phyloP scores from a whole-genome alignment of 2,888 invertebrate genomes.

The Hemicrepidius hirtus region DNA sequence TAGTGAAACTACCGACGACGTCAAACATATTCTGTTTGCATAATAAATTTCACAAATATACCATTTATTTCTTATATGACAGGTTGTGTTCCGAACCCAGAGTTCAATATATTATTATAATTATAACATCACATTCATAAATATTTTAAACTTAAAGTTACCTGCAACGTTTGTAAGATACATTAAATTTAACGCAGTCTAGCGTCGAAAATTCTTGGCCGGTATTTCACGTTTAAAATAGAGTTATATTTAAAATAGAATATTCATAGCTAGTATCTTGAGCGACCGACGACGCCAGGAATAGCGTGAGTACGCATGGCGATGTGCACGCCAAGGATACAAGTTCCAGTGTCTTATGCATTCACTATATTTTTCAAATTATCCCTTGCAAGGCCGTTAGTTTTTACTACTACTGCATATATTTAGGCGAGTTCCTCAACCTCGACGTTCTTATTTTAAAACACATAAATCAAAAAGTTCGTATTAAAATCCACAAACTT shows the following conservation, averaged over 20 bases:
- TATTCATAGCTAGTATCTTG: conserved; percentile 28
- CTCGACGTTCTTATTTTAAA: background rate
- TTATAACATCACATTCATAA: conserved; percentile 18
- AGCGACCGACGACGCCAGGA: conserved; percentile 24
- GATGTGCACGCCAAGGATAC: conserved; percentile 23
- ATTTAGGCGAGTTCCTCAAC: conserved; percentile 10
- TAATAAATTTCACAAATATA: conserved; percentile 4
- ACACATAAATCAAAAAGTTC: background rate
- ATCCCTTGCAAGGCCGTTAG: conserved; percentile 33
- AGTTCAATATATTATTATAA: too few species aligned
- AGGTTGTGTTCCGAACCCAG: background rate
- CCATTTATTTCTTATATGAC: background rate
- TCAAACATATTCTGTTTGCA: too few species aligned
- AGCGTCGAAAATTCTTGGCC: conserved; percentile 31
- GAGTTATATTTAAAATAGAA: conserved; percentile 37
- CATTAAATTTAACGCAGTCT: conserved; percentile 29
- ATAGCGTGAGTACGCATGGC: conserved; percentile 28
- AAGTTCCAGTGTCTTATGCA: conserved; percentile 23
- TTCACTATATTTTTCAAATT: conserved; percentile 26
- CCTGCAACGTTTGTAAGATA: background rate
- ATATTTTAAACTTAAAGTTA: background rate
- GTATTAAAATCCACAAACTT: background rate
- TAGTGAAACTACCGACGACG: background rate
- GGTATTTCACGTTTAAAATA: conserved; percentile 33
- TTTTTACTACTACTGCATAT: conserved; percentile 23